phyloP scores from a whole-genome alignment of 2,113 vertebrate genomes.

The Oxyruncus cristatus region DNA sequence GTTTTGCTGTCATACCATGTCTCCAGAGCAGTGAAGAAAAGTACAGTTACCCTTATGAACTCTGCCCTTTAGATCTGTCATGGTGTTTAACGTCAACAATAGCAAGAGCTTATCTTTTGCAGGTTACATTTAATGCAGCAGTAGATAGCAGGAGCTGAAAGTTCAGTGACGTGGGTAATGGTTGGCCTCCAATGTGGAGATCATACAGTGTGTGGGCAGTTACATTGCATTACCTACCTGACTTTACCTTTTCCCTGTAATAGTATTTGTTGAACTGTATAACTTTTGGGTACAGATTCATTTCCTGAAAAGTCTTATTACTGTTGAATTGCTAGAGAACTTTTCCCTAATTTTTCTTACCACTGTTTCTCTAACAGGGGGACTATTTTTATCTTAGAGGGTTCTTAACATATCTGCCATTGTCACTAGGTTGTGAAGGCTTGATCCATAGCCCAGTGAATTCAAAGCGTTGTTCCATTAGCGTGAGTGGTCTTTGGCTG shows the following conservation, averaged over 20 bases:
- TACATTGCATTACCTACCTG: not conserved
- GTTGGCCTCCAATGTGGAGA: not conserved
- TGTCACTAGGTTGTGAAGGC: not conserved
- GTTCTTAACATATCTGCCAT: not conserved
- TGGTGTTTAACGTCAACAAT: not conserved
- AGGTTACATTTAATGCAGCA: not conserved
- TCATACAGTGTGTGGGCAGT: not conserved
- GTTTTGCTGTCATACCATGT: not conserved
- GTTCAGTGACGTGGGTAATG: not conserved
- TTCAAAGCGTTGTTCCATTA: not conserved
- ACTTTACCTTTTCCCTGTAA: not conserved
- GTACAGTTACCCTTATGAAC: not conserved
- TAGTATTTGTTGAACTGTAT: not conserved
- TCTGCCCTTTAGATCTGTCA: not conserved
- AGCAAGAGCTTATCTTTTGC: not conserved
- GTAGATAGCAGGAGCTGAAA: not conserved
- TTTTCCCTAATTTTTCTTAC: not conserved
- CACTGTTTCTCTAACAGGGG: not conserved
- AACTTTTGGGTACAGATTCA: not conserved
- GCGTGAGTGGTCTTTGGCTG: not conserved
- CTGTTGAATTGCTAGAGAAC: not conserved
- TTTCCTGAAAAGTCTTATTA: not conserved
- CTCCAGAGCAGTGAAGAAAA: not conserved
- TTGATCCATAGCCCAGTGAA: constrained; percentile 7
- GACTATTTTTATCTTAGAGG: not conserved